Evolutionary conservation across 2,888 invertebrate genomes (phyloP).

Genomic region (Noctua fimbriata): DNA sequence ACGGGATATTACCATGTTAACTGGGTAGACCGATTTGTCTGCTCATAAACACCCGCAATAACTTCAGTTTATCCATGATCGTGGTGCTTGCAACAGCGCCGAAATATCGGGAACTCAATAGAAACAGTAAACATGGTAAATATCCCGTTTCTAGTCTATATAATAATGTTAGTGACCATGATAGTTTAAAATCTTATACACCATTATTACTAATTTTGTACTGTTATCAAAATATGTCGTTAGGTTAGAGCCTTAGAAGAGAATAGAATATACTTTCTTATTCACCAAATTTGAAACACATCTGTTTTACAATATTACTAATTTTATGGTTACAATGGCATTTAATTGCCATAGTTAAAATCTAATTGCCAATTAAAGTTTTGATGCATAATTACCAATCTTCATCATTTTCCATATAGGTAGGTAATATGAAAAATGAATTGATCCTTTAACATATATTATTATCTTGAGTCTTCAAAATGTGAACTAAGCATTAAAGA

Average conservation of each 20-base stretch:
- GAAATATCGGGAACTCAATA: no score
- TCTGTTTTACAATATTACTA: not conserved
- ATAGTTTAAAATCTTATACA: no score
- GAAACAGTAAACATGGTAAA: no score
- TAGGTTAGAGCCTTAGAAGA: not conserved
- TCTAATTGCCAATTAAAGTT: not conserved
- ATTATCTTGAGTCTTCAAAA: not conserved
- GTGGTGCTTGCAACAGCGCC: no score
- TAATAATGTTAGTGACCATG: no score
- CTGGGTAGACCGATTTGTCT: no score
- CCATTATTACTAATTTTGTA: not conserved
- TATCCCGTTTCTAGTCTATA: no score
- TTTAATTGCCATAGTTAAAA: not conserved
- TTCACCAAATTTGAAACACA: not conserved
- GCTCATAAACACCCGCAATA: no score
- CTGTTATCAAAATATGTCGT: not conserved
- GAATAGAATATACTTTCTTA: not conserved
- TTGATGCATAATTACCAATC: not conserved
- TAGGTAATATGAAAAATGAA: not conserved
- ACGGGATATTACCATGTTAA: no score
- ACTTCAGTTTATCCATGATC: no score
- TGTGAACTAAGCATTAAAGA: constrained; percentile 2
- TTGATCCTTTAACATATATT: not conserved
- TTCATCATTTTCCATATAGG: not conserved
- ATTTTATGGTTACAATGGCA: no score